Percentiles rank a stretch among this genome's conserved stretches.
Conservation (phyloP, 2,888 invertebrate species). For the Dinocampus coccinellae region DNA sequence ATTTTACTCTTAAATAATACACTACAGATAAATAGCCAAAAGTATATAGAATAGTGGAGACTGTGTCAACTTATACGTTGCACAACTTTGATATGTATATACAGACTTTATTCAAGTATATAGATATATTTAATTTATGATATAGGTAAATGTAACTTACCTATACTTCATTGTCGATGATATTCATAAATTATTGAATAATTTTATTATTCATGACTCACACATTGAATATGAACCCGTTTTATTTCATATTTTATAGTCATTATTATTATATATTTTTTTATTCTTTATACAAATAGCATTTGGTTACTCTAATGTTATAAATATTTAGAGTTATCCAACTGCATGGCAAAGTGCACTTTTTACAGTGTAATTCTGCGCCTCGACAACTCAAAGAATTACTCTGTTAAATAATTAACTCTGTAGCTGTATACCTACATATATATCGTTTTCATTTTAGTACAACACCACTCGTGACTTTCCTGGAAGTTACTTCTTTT, state of each 20-base stretch:
- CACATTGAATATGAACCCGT: too few species aligned
- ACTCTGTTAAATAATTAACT: not conserved
- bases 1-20: too few species aligned
- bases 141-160: too few species aligned
- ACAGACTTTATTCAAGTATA: too few species aligned
- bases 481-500: not conserved
- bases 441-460: not conserved
- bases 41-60: not conserved
- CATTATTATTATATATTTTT: too few species aligned
- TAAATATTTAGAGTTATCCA: not conserved
- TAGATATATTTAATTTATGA: too few species aligned
- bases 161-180: too few species aligned
- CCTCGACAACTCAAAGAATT: not conserved
- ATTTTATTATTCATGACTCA: too few species aligned
- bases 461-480: not conserved
- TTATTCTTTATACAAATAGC: not conserved
- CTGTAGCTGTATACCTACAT: not conserved
- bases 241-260: too few species aligned
- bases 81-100: not conserved
- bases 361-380: not conserved
- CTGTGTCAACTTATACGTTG: not conserved
- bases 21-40: not conserved
- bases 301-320: not conserved
- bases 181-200: too few species aligned
- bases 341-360: not conserved